Evolutionary conservation across 2,113 vertebrate genomes (phyloP), one percentile per base, ranked within the genome.

Genomic region (Nothocercus nigrocapillus): DNA sequence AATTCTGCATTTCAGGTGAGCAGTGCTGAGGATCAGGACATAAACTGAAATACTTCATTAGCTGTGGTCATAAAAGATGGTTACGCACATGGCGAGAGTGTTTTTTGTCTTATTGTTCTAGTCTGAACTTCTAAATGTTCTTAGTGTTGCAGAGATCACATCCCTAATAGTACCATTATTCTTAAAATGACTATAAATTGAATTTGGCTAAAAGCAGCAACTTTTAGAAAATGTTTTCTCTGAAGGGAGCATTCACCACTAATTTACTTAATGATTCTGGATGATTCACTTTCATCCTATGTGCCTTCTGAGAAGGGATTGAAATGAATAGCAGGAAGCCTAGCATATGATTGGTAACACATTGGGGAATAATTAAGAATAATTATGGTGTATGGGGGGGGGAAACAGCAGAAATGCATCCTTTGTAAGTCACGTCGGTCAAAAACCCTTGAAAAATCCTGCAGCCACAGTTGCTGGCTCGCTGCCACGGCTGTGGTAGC

Each of bases 201-300:
- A 97, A 97, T 96, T 94, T 81, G 59, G 40, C 88, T 97, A 97
- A 97, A 97, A 97, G 95, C 91, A 97, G 81, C 61, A 91, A 91
- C 92, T 95, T 96, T 70, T 93, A 93, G n/a, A 83, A 94, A 96
- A 96, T 81, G 66, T 96, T 92, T 95, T 59, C 72, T 95, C 77
- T 90, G 56, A 88, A 85, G 88, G 44, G 25, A 69, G 22, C 62
- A 94, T 94, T 90, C 69, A 80, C 83, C 53, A 59, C 82, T 87
- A 88, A 95, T 97, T 97, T 96, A 89, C 81, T 95, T 96, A 92
- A 97, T 97, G 96, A 97, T 96, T 97, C 78, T 92, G 92, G 85
- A 95, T 93, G 87, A 96, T 92, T 96, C 79, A 83, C 42, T 96
- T 24, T 79, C 16, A 87, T 83, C 49, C 5, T 89, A 40, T 93